Base-by-base conservation (phyloP, 2,888 invertebrate species). In the Sinhomidia bicolor region DNA sequence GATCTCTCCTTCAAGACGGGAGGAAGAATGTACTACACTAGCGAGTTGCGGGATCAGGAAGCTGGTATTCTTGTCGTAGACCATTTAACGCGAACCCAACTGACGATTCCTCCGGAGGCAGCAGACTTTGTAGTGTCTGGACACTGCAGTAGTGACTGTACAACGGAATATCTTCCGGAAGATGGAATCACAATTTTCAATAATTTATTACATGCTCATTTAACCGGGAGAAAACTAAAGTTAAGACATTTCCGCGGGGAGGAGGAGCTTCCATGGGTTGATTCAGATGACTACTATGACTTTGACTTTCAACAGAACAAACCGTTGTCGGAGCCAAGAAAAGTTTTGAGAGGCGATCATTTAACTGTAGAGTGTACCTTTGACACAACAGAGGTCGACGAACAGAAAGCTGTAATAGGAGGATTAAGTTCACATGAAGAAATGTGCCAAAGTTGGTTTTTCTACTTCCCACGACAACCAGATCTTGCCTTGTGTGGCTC, bases 111-210 rank as follows among this genome's bases (percentile, higher is more conserved):
- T 2, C 98, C 98, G 0, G 95, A 95, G 82, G 97, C 97, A 93
- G 94, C 95, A 62, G 95, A 95, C 80, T 98, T 97, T 93, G 95
- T 96, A 36, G 96, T 97, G 20, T 96, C 96, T 0, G 97, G 97
- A 3, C 97, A 97, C 85, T 98, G 98, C 93, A 96, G 96, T 83
- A 95, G 96, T 0, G 96, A 96, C 23, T 98, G 98, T 92, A 96
- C 97, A 5, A 95, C 96, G 91, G 95, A 95, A 1, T 9, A 36
- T 12, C 68, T 90, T 10, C 84, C 88, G 5, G n/a, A 44, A 12
- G 51, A 95, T n/a, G 98, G 97, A 1, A 96, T 98, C 80, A 97
- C 96, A 93, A 95, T 97, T 2, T 96, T 97, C 3, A 97, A 97
- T 0, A 97, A 97, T 0, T 95, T 97, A 36, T 94, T 97, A 2